Evolutionary conservation across 2,797 vertebrate genomes (phyloP), one percentile per base, ranked within the genome.

Genomic region (Rhynchotus rufescens): DNA sequence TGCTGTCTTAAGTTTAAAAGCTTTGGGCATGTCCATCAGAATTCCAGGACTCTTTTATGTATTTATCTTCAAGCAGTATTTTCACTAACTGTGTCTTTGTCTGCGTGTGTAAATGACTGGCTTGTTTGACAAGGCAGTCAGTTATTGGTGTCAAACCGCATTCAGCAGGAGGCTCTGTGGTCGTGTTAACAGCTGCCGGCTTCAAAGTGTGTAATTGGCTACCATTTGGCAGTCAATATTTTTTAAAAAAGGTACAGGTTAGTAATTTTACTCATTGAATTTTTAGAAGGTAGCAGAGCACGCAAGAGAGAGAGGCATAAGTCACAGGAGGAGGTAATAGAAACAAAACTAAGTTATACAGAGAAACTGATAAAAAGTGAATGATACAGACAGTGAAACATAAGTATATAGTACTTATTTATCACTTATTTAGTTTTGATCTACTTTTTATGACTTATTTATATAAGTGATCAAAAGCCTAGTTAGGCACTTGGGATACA

Each of bases 161-260:
- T 72, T 62, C 40, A 92, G 54, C 47, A 83, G 78, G 90, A 90
- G 56, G 47, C 26, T 89, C 28, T 84, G 79, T 47, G 62, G 44
- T 80, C 38, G 36, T 84, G 62, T 61, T 69, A 91, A 80, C 68
- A 95, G 68, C 72, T 89, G 81, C 82, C 72, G 73, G 17, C 74
- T 90, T 92, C 75, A 71, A 45, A 66, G 25, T 84, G 85, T 59
- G 49, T 80, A 93, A 86, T 52, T 91, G 44, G 54, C 60, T 92
- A 69, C 84, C 73, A 92, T 87, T 71, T 93, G 79, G 54, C 38
- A 28, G 28, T 10, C 49, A 51, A 81, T 67, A 40, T 13, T 4
- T 49, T n/a, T 90, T 73, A 69, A 61, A 38, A 8, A 80, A 80
- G 30, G 38, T 81, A 67, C 65, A 89, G 65, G 40, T 93, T 71